Conservation (phyloP, 2,888 invertebrate species). For the Tethea ocularis region DNA sequence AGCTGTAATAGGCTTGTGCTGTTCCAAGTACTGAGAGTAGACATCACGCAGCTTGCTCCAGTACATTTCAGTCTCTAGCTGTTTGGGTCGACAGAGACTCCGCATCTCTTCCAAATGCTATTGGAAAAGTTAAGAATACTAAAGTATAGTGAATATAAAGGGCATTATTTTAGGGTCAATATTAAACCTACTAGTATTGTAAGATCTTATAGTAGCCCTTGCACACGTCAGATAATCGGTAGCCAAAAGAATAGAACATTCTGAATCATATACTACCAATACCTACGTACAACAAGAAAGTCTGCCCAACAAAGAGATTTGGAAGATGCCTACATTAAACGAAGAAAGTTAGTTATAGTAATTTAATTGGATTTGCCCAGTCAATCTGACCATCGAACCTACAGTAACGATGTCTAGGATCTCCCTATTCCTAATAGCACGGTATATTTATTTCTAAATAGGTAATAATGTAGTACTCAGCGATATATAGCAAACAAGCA, state of each 20-base stretch:
- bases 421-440: no score
- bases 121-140: constrained; percentile 17
- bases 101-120: constrained; percentile 76
- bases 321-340: no score
- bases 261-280: no score
- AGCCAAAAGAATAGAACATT: no score
- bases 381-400: no score
- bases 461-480: constrained; percentile 10
- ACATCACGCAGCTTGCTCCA: constrained; percentile 68
- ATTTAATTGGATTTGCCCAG: no score
- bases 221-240: no score
- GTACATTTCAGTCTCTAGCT: constrained; percentile 67
- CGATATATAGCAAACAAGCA: constrained; percentile 19
- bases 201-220: background rate
- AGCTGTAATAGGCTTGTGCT: constrained; percentile 73
- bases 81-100: constrained; percentile 66
- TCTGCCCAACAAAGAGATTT: no score
- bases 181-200: no score
- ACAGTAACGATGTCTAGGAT: no score
- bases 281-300: no score
- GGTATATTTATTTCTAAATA: background rate
- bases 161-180: background rate
- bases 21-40: constrained; percentile 64
- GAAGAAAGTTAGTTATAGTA: no score
- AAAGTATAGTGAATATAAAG: background rate